phyloP scores from a whole-genome alignment of 2,888 invertebrate genomes.

The Piscicola geometra region DNA sequence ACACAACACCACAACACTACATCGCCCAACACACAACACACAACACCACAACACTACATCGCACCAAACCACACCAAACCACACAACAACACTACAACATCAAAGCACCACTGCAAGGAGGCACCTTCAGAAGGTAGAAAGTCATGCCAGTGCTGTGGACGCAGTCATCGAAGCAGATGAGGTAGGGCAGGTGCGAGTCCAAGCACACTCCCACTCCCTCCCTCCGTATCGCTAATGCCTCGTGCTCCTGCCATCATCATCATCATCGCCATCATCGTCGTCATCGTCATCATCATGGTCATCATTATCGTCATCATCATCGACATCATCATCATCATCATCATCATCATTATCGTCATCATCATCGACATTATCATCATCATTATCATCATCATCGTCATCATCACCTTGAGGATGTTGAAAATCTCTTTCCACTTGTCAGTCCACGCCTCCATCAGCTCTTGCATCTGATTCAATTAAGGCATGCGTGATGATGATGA shows the following conservation, averaged over 20 bases:
- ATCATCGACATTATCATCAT: too few relatives aligned
- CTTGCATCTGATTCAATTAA: slow-evolving; percentile 47
- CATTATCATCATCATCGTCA: too few relatives aligned
- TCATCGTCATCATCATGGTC: background rate
- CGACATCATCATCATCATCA: slow-evolving; percentile 5
- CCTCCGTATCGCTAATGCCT: slow-evolving; percentile 77
- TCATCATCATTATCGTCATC: slow-evolving; percentile 1
- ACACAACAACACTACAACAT: too few relatives aligned
- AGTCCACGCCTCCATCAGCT: slow-evolving; percentile 83
- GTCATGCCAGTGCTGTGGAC: slow-evolving; percentile 45
- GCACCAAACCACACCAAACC: too few relatives aligned
- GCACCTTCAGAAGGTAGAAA: slow-evolving; percentile 44
- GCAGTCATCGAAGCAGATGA: slow-evolving; percentile 43
- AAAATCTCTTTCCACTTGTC: slow-evolving; percentile 81
- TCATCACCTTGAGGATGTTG: slow-evolving; percentile 60
- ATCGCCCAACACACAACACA: too few relatives aligned
- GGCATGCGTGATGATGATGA: background rate
- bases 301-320: background rate
- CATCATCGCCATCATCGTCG: background rate
- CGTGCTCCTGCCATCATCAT: slow-evolving; percentile 67
- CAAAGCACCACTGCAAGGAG: background rate
- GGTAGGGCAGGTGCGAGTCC: slow-evolving; percentile 44
- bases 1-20: too few relatives aligned
- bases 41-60: too few relatives aligned
- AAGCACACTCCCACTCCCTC: slow-evolving; percentile 73